phyloP scores from a whole-genome alignment of 2,113 vertebrate species.

The Suncus etruscus region DNA sequence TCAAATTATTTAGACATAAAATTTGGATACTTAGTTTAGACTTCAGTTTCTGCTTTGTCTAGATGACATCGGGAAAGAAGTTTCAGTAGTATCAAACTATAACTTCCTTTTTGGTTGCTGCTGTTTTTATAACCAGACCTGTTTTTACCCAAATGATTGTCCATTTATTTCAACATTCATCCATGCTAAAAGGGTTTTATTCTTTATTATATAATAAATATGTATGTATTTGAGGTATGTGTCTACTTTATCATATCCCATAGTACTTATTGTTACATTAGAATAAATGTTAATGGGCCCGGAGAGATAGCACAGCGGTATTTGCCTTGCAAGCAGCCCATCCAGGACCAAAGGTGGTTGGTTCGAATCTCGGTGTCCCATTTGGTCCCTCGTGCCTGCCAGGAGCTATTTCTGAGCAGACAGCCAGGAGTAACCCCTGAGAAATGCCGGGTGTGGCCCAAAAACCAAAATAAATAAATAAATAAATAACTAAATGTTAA shows the following conservation, averaged over 20 bases:
- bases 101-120: neutral
- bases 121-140: neutral
- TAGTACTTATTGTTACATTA: conserved; percentile 49
- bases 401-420: too few species aligned
- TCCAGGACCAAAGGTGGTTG: too few species aligned
- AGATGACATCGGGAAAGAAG: conserved; percentile 2
- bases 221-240: conserved; percentile 7
- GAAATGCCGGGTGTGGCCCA: too few species aligned
- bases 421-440: too few species aligned
- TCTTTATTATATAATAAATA: conserved; percentile 51
- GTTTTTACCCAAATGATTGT: neutral
- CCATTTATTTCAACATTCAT: conserved; percentile 45
- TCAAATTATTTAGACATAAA: neutral
- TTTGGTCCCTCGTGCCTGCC: too few species aligned
- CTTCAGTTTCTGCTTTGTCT: conserved; percentile 4
- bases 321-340: too few species aligned
- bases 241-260: conserved; percentile 38
- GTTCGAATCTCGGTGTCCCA: too few species aligned
- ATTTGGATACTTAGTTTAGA: neutral
- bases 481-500: conserved; percentile 59
- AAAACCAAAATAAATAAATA: too few species aligned
- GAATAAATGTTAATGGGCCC: conserved; percentile 56
- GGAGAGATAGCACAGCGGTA: too few species aligned
- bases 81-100: neutral
- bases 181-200: conserved; percentile 5